A percentile compares a stretch with the other conserved stretches of the same genome.
Conservation (phyloP, 2,888 invertebrate genomes). For the Hyalella azteca region DNA sequence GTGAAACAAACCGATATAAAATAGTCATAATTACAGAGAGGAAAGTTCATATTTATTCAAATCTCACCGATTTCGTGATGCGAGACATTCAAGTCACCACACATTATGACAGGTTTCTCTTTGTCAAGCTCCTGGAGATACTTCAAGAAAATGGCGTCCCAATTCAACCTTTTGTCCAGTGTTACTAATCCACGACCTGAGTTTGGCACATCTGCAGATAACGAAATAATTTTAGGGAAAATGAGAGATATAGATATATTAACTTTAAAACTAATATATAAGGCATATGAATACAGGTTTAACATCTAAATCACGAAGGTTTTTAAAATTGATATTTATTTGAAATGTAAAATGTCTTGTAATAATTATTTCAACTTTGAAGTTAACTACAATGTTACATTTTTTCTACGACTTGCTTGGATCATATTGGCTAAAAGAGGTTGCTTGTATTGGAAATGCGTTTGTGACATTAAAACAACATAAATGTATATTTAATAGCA, state of each 20-base stretch:
- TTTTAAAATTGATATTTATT: no score
- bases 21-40: no score
- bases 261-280: neutral
- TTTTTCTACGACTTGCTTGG: no score
- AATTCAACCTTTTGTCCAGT: conserved; percentile 83
- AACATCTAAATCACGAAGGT: no score
- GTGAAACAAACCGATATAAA: no score
- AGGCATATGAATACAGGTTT: no score
- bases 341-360: no score
- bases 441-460: neutral
- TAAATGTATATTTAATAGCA: neutral
- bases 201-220: conserved; percentile 84
- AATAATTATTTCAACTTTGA: no score
- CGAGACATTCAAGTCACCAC: conserved; percentile 97
- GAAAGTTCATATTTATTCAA: no score
- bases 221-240: neutral
- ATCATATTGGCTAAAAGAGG: no score
- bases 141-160: conserved; percentile 85
- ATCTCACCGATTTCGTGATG: conserved; percentile 87
- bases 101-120: conserved; percentile 91
- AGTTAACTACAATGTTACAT: no score
- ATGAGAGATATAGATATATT: neutral
- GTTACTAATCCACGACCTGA: conserved; percentile 87
- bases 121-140: conserved; percentile 80
- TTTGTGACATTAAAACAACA: conserved; percentile 13